These are phyloP conservation scores for Acanthoscelides obtectus DNA, from an alignment of 2,888 invertebrate species.

Conservation along the genomic window DNA sequence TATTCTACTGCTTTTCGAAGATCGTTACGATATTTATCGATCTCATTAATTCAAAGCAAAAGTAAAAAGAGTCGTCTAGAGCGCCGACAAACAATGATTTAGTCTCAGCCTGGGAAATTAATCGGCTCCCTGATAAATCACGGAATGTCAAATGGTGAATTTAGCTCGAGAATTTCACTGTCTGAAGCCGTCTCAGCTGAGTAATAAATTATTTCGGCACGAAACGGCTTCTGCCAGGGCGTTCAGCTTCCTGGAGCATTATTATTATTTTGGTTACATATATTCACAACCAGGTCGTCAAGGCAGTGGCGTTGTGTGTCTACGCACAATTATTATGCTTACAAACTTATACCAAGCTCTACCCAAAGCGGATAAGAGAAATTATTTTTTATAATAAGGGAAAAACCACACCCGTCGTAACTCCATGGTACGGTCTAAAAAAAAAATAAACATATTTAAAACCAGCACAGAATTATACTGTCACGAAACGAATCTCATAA, in stretches of 20 bases:
- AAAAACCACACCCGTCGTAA: no score
- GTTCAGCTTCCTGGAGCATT: neutral
- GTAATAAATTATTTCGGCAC: conserved; percentile 10
- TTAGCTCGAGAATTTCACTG: conserved; percentile 11
- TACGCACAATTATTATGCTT: no score
- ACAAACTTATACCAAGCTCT: no score
- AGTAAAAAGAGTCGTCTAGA: neutral
- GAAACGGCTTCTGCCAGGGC: neutral
- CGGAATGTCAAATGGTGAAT: conserved; percentile 19
- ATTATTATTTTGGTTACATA: neutral
- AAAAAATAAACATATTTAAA: no score
- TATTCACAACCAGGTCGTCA: no score
- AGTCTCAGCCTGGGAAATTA: conserved; percentile 12
- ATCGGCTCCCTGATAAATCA: conserved; percentile 19
- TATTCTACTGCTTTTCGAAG: no score
- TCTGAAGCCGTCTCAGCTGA: conserved; percentile 6
- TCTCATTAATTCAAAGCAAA: neutral
- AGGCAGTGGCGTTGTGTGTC: no score
- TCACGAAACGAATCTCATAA: no score
- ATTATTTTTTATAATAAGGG: no score
- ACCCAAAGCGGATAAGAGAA: no score
- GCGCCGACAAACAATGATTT: neutral
- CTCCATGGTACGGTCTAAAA: no score
- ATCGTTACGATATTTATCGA: neutral
- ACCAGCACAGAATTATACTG: no score